Percentiles rank a stretch among this genome's conserved stretches.
phyloP scores from a whole-genome alignment of 37 sponge, comb jelly and placozoan species.

The Agelas oroides region DNA sequence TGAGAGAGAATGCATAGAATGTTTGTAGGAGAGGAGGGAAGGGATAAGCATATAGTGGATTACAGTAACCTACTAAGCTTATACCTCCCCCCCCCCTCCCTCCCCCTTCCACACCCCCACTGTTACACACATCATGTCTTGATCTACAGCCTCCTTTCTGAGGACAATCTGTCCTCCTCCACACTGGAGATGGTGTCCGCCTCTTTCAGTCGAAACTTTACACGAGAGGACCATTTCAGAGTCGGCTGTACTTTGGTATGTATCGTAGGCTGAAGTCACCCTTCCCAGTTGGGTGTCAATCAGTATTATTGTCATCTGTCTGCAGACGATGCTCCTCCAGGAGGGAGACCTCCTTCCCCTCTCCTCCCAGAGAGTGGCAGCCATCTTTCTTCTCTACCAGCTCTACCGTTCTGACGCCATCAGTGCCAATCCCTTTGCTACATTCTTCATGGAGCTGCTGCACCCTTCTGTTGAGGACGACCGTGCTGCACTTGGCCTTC shows the following conservation, averaged over 20 bases:
- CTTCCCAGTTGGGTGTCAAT: no score
- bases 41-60: no score
- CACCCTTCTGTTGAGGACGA: conserved; percentile 55
- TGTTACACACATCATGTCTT: no score
- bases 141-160: conserved; percentile 74
- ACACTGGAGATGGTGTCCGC: conserved; percentile 82
- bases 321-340: conserved; percentile 79
- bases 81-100: no score
- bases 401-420: conserved; percentile 82
- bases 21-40: no score
- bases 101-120: no score
- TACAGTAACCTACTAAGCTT: no score
- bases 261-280: no score
- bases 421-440: conserved; percentile 85
- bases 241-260: conserved; percentile 86
- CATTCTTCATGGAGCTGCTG: conserved; percentile 84
- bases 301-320: no score
- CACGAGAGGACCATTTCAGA: conserved; percentile 86
- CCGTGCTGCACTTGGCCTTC: conserved; percentile 9
- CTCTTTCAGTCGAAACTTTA: conserved; percentile 78
- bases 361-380: conserved; percentile 86
- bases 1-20: no score
- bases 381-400: conserved; percentile 87
- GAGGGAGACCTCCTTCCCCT: conserved; percentile 87
- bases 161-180: conserved; percentile 50